Evolutionary conservation across 2,797 vertebrate species (phyloP), one percentile per base, ranked within the genome.

Genomic region (Crocidura indochinensis): DNA sequence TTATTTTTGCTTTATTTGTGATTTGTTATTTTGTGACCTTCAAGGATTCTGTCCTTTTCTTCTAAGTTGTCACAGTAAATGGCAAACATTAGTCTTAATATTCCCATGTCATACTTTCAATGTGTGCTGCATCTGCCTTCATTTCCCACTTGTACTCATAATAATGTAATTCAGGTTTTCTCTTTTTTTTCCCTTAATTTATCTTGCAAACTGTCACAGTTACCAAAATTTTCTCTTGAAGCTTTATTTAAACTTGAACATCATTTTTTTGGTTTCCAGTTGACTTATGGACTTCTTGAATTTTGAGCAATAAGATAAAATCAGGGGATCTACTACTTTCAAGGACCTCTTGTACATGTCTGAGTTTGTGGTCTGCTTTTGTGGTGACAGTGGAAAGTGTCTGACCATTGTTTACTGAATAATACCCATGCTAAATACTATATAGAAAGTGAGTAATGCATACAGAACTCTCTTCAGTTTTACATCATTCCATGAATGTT

Each of bases 1-100:
- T 74, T 94, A 15, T 3, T 68, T 44, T 64, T 31, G 38, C 38
- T 56, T 56, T 17, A 56, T 94, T 86, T 68, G 31, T 68, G n/a
- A 31, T 15, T 46, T 84, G 29, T 80, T 68, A 47, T 10, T 4
- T 65, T 91, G 76, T 77, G 12, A 46, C 22, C 4, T 89, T 84
- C 6, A 38, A 84, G 1, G 31, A 44, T 27, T 84, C 64, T 84
- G 31, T 73, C 49, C 49, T 90, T 90, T 74, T 56, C 0, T 20
- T 56, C 19, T 78, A 84, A 64, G 29, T 44, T 85, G 47, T 24
- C 49, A 68, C 20, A 56, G 26, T 68, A 85, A 19, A 79, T 72
- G 38, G 73, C 14, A 83, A 46, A 78, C 75, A 31, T 68, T 68
- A 10, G 9, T 47, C 49, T 60, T 31, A 72, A 31, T 51, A 19